Conservation (phyloP, 2,113 vertebrate species). For the Symphodus melops region DNA sequence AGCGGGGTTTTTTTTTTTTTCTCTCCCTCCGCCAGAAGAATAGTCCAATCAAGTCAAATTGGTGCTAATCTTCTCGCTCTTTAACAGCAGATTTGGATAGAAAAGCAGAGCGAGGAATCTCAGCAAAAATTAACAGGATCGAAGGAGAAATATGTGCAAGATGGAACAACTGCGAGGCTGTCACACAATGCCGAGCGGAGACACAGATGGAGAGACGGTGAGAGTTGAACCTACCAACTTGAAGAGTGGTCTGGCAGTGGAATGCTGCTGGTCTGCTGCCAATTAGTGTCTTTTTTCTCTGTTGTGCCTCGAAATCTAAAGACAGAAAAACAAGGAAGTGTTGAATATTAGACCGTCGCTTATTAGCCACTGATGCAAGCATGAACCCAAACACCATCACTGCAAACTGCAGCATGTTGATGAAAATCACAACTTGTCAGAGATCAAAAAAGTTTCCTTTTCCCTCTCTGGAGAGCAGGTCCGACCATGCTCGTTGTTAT, state of each 20-base stretch:
- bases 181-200: slow-evolving; percentile 20
- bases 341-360: neutral
- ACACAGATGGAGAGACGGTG: slow-evolving; percentile 34
- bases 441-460: no score
- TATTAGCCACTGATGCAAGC: no score
- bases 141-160: slow-evolving; percentile 2
- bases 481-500: no score
- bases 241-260: slow-evolving; percentile 49
- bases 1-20: slow-evolving; percentile 37
- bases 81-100: slow-evolving; percentile 37
- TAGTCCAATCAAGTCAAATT: slow-evolving; percentile 71
- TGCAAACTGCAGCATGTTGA: no score
- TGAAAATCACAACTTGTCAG: no score
- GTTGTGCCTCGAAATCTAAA: slow-evolving; percentile 34
- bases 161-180: neutral
- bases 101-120: slow-evolving; percentile 41
- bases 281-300: slow-evolving; percentile 6
- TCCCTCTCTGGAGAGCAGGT: no score
- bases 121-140: slow-evolving; percentile 20
- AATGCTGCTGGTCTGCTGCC: slow-evolving; percentile 11
- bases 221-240: slow-evolving; percentile 57
- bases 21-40: slow-evolving; percentile 57
- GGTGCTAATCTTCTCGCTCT: slow-evolving; percentile 63
- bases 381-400: no score
- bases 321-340: slow-evolving; percentile 2